A percentile compares a stretch with the other conserved stretches of the same genome.
Evolutionary conservation across 1,140 invertebrate species (phyloP).

Genomic region (Euwallacea fornicatus): DNA sequence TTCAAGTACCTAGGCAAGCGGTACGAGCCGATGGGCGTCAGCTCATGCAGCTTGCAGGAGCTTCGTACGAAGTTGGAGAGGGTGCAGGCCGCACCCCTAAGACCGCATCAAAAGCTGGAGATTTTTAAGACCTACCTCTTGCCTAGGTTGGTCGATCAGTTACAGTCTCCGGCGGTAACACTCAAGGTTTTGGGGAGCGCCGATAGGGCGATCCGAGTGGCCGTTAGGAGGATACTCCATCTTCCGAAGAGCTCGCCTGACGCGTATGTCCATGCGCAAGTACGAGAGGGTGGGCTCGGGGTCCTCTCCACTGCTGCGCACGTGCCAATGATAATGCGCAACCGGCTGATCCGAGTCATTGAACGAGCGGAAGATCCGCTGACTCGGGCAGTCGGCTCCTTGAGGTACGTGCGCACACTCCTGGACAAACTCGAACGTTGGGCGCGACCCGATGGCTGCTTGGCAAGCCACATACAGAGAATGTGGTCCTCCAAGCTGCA

Average conservation of each 20-base stretch:
- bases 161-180: constrained; percentile 23
- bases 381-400: too few relatives aligned
- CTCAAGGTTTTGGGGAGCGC: constrained; percentile 8
- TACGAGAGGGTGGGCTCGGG: constrained; percentile 25
- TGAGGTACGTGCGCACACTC: too few relatives aligned
- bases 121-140: constrained; percentile 27
- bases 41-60: background rate
- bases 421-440: too few relatives aligned
- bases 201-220: constrained; percentile 23
- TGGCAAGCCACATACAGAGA: too few relatives aligned
- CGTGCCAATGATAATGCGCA: constrained; percentile 9
- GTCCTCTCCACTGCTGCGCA: background rate
- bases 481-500: too few relatives aligned
- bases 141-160: background rate
- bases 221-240: constrained; percentile 20
- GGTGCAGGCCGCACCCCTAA: constrained; percentile 29
- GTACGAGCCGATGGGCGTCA: constrained; percentile 1
- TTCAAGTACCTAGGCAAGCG: constrained; percentile 19
- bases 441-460: too few relatives aligned
- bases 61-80: background rate
- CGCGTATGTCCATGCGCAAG: constrained; percentile 19
- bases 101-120: constrained; percentile 35
- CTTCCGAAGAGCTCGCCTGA: constrained; percentile 17
- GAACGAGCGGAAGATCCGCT: too few relatives aligned
- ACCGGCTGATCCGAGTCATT: too few relatives aligned